These are phyloP conservation scores for Acridotheres tristis DNA, from an alignment of 2,797 vertebrate genomes.

Conservation along the genomic window DNA sequence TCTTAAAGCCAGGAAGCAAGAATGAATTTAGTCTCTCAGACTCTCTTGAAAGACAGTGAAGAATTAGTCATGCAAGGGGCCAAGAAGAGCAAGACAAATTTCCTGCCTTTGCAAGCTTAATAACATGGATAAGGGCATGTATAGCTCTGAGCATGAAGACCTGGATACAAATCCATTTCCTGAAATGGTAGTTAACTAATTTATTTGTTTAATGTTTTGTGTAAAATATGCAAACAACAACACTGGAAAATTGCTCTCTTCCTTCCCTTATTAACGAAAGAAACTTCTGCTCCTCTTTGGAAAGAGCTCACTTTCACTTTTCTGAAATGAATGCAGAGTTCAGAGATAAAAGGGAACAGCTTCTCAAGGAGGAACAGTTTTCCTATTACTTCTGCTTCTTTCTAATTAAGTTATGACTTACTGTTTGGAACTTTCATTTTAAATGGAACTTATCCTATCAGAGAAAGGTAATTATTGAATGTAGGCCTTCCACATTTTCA, in stretches of 20 bases:
- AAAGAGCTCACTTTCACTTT: background rate
- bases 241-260: background rate
- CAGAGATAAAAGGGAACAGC: background rate
- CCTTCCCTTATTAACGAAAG: background rate
- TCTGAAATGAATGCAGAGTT: background rate
- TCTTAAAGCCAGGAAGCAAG: background rate
- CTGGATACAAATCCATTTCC: background rate
- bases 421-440: constrained; percentile 21
- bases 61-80: background rate
- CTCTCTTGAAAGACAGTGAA: background rate
- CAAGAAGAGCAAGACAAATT: background rate
- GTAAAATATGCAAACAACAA: background rate
- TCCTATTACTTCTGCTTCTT: background rate
- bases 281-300: background rate
- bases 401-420: constrained; percentile 24
- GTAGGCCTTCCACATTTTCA: background rate
- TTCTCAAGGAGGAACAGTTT: background rate
- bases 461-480: constrained; percentile 26
- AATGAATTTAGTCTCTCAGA: background rate
- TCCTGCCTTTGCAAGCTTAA: background rate
- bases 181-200: background rate
- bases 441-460: background rate
- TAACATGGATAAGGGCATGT: background rate
- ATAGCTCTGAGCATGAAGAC: background rate
- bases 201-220: background rate